phyloP scores from a whole-genome alignment of 2,888 invertebrate genomes.

The Ornithoptera priamus region DNA sequence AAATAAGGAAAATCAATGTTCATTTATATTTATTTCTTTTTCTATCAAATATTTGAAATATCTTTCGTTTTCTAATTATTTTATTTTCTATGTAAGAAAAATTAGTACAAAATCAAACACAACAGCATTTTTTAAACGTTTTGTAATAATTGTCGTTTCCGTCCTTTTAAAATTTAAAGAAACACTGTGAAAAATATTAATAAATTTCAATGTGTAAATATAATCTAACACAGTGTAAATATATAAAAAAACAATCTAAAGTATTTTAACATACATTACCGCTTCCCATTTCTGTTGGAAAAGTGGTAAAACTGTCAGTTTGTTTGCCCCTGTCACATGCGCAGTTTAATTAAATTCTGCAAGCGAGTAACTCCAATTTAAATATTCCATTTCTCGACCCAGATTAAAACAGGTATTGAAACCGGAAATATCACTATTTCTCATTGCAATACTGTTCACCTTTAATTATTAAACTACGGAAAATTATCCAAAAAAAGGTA shows the following conservation, averaged over 20 bases:
- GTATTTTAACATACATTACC: not conserved
- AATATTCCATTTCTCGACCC: slow-evolving; percentile 14
- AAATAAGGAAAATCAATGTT: no score
- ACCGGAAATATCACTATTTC: not conserved
- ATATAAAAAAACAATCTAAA: not conserved
- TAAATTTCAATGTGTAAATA: not conserved
- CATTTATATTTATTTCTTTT: no score
- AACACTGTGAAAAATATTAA: no score
- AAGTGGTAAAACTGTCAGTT: slow-evolving; percentile 1
- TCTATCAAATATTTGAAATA: no score
- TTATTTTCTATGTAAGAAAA: no score
- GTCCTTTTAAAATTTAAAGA: no score
- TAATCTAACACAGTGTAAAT: not conserved
- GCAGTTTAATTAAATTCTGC: slow-evolving; percentile 27
- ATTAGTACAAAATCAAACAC: no score
- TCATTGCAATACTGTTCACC: not conserved
- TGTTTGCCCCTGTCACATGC: slow-evolving; percentile 18
- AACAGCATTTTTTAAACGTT: no score
- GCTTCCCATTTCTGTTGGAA: slow-evolving; percentile 10
- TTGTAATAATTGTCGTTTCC: no score
- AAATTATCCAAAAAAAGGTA: no score
- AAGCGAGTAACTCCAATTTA: slow-evolving; percentile 18
- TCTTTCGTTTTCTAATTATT: no score
- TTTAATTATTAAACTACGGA: not conserved
- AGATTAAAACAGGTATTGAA: slow-evolving; percentile 8